phyloP scores from a whole-genome alignment of 2,113 vertebrate genomes.

The Jaculus jaculus region DNA sequence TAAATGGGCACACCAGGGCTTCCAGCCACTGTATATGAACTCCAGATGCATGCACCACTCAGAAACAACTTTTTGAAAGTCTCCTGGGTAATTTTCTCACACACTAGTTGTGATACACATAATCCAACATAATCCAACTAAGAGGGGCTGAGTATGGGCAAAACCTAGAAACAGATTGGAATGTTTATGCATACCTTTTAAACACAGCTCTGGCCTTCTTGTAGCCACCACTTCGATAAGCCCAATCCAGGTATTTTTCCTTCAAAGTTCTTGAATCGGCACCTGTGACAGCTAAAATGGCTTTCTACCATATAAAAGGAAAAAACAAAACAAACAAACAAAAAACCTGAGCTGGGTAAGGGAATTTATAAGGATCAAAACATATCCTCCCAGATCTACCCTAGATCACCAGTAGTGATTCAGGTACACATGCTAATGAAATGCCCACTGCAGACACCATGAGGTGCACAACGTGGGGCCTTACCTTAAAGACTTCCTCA shows the following conservation, averaged over 20 bases:
- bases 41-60: no score
- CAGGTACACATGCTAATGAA: neutral
- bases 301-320: slow-evolving; percentile 86
- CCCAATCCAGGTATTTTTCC: slow-evolving; percentile 94
- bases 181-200: slow-evolving; percentile 87
- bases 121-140: neutral
- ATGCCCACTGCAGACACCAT: neutral
- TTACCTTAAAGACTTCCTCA: slow-evolving; percentile 92
- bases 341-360: neutral
- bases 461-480: neutral
- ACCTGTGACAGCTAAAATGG: slow-evolving; percentile 83
- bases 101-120: neutral
- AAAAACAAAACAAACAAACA: slow-evolving; percentile 55
- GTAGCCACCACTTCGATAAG: slow-evolving; percentile 89
- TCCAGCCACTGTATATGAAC: no score
- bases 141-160: neutral
- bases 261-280: slow-evolving; percentile 89
- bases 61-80: neutral
- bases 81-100: neutral
- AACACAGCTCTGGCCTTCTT: slow-evolving; percentile 92
- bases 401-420: neutral
- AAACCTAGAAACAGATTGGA: neutral
- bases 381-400: slow-evolving; percentile 24
- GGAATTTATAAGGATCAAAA: slow-evolving; percentile 11
- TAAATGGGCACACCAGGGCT: no score